Base-by-base conservation (phyloP, 2,888 invertebrate species). In the Acanthopleura granulata region DNA sequence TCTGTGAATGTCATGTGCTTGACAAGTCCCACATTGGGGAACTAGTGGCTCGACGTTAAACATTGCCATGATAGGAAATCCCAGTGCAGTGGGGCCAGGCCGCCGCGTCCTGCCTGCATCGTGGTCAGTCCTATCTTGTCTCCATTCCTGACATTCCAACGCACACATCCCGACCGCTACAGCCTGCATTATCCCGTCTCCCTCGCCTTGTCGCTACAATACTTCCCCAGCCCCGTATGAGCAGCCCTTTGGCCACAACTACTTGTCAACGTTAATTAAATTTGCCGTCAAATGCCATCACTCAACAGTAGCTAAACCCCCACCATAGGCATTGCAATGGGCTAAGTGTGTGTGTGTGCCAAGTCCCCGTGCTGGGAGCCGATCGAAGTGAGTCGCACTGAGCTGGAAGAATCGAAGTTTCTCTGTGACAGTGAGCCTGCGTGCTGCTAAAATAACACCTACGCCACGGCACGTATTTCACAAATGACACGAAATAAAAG, bases 1-100 rank as follows among this genome's bases (percentile, higher is more conserved):
- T 71, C 71, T 71, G 71, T 49, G 30, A 71, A 71, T 71, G 71
- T 71, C 71, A 71, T 49, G 40, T 49, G 27, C 71, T 71, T 71
- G 71, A 71, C 49, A 71, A 40, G 22, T 49, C n/a, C 49, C 69
- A 69, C 25, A 30, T 69, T 25, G 30, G 18, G 69, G 25, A 69
- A 57, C 22, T 57, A 57, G 22, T 57, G 18, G 29, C 29, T 66
- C 22, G 27, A 22, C 66, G 16, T 66, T 66, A 16, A 66, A 66
- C 29, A 66, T 25, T 66, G 22, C 25, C 25, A 27, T 6, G 16
- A 66, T 66, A 66, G 22, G 66, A 27, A 66, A 57, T 57, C 57
- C 22, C 18, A 57, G n/a, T 9, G 22, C 57, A 6, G 57, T 57
- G 22, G 57, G 66, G 4, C 16, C 6, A n/a, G n/a, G n/a, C n/a